These are phyloP conservation scores for Stomorhina lunata DNA, from an alignment of 2,888 invertebrate species.

Conservation along the genomic window DNA sequence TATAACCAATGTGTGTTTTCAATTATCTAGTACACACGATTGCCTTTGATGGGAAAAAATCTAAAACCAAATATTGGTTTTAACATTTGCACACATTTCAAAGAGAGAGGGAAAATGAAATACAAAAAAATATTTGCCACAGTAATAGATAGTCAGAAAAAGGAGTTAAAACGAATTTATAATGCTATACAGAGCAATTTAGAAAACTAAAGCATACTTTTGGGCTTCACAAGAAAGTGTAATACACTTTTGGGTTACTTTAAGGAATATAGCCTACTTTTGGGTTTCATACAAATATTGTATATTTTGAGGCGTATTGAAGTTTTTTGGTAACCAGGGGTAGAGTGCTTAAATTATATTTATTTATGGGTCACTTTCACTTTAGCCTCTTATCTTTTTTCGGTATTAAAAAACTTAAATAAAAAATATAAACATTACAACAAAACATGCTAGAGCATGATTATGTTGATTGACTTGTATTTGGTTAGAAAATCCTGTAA, in stretches of 20 bases:
- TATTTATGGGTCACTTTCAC: constrained; percentile 64
- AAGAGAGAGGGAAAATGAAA: background rate
- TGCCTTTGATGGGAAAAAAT: constrained; percentile 59
- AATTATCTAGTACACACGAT: constrained; percentile 66
- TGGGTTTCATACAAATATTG: no score
- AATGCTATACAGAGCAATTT: background rate
- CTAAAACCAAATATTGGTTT: constrained; percentile 58
- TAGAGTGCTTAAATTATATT: constrained; percentile 47
- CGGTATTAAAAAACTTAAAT: background rate
- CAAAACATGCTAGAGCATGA: constrained; percentile 46
- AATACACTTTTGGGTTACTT: background rate
- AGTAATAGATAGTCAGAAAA: background rate
- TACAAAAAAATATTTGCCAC: background rate
- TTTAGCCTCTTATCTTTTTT: constrained; percentile 39
- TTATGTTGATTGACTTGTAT: constrained; percentile 66
- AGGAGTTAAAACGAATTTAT: background rate
- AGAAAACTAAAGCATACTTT: background rate
- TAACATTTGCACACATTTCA: constrained; percentile 56
- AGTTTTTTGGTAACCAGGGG: background rate
- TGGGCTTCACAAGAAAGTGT: background rate
- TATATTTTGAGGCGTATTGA: no score
- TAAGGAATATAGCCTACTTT: no score
- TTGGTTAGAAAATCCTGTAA: constrained; percentile 63
- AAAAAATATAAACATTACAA: background rate
- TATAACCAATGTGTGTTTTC: constrained; percentile 64